These are phyloP conservation scores for Saccostrea echinata DNA, from an alignment of 1,140 invertebrate species.

Conservation along the genomic window DNA sequence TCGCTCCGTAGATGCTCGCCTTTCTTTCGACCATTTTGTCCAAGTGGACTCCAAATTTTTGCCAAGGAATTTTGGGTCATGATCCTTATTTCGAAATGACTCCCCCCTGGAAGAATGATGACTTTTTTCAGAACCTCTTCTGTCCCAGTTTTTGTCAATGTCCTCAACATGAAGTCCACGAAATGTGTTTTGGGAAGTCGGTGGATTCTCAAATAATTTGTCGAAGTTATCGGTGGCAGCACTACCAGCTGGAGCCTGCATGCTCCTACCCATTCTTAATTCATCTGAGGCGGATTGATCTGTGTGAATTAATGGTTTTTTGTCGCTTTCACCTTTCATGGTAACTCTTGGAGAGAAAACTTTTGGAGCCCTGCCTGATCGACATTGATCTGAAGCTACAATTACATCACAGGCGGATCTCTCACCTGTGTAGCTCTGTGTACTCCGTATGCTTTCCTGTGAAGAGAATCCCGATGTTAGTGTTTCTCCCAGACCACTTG, in stretches of 20 bases:
- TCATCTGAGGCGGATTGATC: background rate
- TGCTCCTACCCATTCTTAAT: constrained; percentile 19
- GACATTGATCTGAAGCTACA: constrained; percentile 19
- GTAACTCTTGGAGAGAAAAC: constrained; percentile 4
- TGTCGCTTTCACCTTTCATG: constrained; percentile 47
- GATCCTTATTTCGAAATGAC: constrained; percentile 66
- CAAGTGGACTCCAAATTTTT: constrained; percentile 70
- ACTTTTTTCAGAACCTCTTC: constrained; percentile 64
- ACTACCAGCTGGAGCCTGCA: constrained; percentile 45
- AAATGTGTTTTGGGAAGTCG: constrained; percentile 29
- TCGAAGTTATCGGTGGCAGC: constrained; percentile 59
- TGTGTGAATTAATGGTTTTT: constrained; percentile 44
- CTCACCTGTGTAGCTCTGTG: constrained; percentile 51
- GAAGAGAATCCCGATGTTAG: constrained; percentile 75
- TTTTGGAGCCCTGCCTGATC: constrained; percentile 47
- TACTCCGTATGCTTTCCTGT: constrained; percentile 73
- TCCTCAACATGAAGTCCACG: constrained; percentile 63
- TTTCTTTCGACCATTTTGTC: constrained; percentile 76
- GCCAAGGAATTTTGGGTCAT: constrained; percentile 67
- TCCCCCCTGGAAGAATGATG: constrained; percentile 62
- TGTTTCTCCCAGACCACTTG: constrained; percentile 75
- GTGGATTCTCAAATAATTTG: constrained; percentile 59
- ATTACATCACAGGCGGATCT: constrained; percentile 4
- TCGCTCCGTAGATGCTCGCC: constrained; percentile 72
- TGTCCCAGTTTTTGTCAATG: constrained; percentile 68